These are phyloP conservation scores for Nephila pilipes DNA, from an alignment of 1,140 invertebrate species.

Conservation along the genomic window DNA sequence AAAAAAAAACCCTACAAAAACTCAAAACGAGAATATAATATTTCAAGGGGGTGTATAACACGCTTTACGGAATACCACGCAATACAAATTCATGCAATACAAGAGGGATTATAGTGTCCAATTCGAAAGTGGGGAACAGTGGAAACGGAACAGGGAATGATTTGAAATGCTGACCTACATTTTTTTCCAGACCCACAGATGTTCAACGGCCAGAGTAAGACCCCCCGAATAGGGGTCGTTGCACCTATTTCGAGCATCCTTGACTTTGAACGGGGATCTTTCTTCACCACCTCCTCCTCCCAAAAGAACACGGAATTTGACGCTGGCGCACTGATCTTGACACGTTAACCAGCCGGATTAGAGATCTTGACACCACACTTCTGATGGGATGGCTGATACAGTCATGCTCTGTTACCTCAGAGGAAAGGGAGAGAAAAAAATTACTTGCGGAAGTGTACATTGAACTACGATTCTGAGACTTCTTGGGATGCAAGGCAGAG, in stretches of 20 bases:
- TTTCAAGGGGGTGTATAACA: conserved; percentile 7
- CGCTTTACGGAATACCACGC: not conserved
- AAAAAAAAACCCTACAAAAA: not conserved
- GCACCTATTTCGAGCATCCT: conserved; percentile 47
- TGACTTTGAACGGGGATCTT: conserved; percentile 54
- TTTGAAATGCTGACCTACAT: conserved; percentile 58
- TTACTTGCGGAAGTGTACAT: not conserved
- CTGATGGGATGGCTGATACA: not conserved
- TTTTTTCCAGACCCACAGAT: conserved; percentile 61
- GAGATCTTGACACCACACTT: conserved; percentile 21
- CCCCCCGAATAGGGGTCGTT: conserved; percentile 28
- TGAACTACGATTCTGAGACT: not conserved
- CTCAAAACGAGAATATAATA: not conserved
- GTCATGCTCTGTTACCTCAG: not conserved
- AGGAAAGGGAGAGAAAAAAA: not conserved
- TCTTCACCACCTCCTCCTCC: not conserved
- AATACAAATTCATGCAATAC: not conserved
- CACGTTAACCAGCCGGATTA: conserved; percentile 26
- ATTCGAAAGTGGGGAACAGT: conserved; percentile 27
- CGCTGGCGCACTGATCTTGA: not conserved
- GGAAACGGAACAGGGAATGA: not conserved
- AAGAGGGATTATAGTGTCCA: conserved; percentile 18
- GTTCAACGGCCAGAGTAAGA: conserved; percentile 51
- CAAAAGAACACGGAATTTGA: conserved; percentile 10
- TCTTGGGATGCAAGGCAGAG: too few relatives aligned